phyloP scores from a whole-genome alignment of 2,888 invertebrate genomes.

The Philhelius pedissequus region DNA sequence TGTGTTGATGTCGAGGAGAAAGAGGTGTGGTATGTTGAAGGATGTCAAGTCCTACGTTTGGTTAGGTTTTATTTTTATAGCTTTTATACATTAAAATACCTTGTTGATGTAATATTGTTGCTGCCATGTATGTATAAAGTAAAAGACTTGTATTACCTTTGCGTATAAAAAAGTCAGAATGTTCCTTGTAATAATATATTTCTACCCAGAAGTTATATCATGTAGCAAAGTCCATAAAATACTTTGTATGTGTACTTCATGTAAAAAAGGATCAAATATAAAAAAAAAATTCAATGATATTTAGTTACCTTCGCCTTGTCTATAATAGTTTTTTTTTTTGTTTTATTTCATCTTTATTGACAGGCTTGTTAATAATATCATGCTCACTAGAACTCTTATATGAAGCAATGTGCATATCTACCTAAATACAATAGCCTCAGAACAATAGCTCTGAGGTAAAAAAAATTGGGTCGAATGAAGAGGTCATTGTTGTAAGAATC shows the following conservation, averaged over 20 bases:
- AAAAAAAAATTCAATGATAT: neutral
- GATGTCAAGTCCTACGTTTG: slow-evolving; percentile 26
- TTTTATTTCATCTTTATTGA: neutral
- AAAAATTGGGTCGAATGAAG: no score
- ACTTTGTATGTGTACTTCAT: neutral
- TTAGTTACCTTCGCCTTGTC: no score
- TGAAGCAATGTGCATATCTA: no score
- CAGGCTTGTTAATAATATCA: neutral
- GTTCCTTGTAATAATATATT: slow-evolving; percentile 25
- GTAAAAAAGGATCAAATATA: neutral
- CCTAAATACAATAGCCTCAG: no score
- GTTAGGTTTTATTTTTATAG: slow-evolving; percentile 33
- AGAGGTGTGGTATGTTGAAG: neutral
- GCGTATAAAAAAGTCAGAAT: neutral
- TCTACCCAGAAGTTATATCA: neutral
- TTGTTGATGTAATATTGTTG: slow-evolving; percentile 17
- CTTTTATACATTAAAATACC: slow-evolving; percentile 33
- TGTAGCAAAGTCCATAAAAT: slow-evolving; percentile 44
- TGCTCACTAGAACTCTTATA: neutral
- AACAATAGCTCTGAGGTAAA: no score
- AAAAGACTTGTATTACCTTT: slow-evolving; percentile 3
- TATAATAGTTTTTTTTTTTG: neutral
- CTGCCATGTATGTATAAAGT: neutral
- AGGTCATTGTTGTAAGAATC: no score
- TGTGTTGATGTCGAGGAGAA: neutral